phyloP scores from a whole-genome alignment of 2,797 vertebrate species.

The Myotis myotis region DNA sequence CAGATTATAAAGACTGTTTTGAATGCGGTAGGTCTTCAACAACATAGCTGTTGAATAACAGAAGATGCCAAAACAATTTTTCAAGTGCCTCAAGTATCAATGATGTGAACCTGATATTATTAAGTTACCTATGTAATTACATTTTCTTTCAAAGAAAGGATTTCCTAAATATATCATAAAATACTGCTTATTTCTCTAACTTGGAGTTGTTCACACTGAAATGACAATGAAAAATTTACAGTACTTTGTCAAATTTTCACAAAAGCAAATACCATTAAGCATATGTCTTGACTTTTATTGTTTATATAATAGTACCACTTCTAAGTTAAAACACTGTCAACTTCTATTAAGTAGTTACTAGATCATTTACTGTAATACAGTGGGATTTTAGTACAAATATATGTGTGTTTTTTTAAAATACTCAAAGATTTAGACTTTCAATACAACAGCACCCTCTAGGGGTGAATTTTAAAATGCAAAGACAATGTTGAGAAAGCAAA shows the following conservation, averaged over 20 bases:
- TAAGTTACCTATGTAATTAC: not conserved
- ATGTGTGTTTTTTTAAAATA: not conserved
- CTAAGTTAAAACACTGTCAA: not conserved
- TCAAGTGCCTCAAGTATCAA: not conserved
- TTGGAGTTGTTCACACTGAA: not conserved
- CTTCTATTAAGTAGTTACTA: not conserved
- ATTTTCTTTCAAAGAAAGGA: conserved; percentile 20
- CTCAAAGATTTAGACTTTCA: conserved; percentile 58
- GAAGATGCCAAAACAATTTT: conserved; percentile 7
- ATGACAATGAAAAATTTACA: not conserved
- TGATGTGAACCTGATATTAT: not conserved
- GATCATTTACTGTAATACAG: fast-evolving
- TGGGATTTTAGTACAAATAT: not conserved
- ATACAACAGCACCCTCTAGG: conserved; percentile 83
- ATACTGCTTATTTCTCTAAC: not conserved
- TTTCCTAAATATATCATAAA: not conserved
- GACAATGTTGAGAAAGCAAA: not conserved
- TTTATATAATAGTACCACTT: not conserved
- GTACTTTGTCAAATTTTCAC: not conserved
- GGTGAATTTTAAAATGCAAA: conserved; percentile 59
- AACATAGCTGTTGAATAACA: not conserved
- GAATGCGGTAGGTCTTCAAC: not conserved
- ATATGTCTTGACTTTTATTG: not conserved
- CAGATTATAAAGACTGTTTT: not conserved
- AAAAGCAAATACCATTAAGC: conserved; percentile 25